A percentile compares a stretch with the other conserved stretches of the same genome.
Conservation (phyloP, 2,888 invertebrate species). For the Steromphala cineraria region DNA sequence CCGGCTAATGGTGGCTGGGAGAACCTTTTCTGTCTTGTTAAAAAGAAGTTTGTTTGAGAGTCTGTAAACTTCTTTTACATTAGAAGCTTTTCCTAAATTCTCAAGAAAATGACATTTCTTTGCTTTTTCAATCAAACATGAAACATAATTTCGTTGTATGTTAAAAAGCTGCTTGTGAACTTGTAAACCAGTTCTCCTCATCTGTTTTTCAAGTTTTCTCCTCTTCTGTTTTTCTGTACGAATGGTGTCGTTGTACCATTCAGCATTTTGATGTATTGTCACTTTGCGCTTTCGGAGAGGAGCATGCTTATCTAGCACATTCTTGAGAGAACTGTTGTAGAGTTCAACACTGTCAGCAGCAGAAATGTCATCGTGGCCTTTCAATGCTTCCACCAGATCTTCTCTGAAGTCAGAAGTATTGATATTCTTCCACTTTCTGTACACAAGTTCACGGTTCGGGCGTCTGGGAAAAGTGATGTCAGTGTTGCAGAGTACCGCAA, state of each 20-base stretch:
- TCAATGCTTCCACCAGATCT: background rate
- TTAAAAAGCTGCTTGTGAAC: background rate
- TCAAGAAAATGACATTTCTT: background rate
- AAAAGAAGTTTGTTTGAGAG: background rate
- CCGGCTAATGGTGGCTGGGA: background rate
- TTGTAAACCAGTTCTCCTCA: background rate
- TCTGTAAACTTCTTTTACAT: background rate
- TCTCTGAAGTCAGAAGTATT: background rate
- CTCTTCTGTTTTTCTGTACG: background rate
- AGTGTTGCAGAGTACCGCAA: background rate
- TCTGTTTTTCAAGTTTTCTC: background rate
- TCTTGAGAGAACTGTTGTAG: background rate
- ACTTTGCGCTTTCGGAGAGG: background rate
- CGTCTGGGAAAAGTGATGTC: background rate
- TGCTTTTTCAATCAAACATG: background rate
- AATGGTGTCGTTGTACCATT: background rate
- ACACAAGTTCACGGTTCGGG: background rate
- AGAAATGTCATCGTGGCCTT: background rate
- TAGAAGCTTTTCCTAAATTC: background rate
- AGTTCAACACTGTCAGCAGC: background rate
- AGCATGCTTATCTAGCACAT: background rate
- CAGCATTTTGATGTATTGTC: background rate
- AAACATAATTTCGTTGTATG: background rate
- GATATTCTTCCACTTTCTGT: background rate
- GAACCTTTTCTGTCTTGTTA: background rate